phyloP scores from a whole-genome alignment of 2,113 vertebrate genomes.

The Perca flavescens region DNA sequence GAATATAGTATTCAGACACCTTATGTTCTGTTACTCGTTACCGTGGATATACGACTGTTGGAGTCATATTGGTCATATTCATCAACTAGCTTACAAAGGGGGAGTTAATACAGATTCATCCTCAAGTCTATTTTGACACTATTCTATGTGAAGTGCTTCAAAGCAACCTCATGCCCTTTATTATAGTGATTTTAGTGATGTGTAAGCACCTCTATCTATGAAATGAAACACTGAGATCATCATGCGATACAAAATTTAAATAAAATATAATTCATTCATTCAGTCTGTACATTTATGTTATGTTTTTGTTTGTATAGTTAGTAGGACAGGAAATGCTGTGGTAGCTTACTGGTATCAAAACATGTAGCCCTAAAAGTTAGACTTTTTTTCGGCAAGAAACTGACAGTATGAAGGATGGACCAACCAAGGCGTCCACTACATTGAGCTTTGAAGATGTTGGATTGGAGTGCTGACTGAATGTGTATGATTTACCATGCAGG shows the following conservation, averaged over 20 bases:
- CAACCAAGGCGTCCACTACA: not conserved
- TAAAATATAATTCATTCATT: not conserved
- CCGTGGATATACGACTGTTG: not conserved
- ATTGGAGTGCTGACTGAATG: conserved; percentile 31
- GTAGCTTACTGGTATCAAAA: not conserved
- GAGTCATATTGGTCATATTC: not conserved
- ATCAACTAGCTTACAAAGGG: not conserved
- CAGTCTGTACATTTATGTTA: not conserved
- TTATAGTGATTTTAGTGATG: not conserved
- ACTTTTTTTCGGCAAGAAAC: not conserved
- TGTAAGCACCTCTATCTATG: not conserved
- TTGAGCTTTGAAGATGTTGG: not conserved
- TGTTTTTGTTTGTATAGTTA: not conserved
- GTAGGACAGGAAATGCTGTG: not conserved
- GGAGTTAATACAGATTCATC: not conserved
- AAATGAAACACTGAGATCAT: too few species aligned
- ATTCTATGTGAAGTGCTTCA: not conserved
- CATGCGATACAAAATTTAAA: too few species aligned
- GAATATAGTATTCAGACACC: not conserved
- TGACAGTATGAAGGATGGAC: not conserved
- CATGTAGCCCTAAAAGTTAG: not conserved
- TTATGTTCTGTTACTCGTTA: not conserved
- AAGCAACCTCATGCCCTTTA: not conserved
- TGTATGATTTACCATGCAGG: conserved; percentile 48
- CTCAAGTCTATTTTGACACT: not conserved